Percentiles rank a stretch among this genome's conserved stretches.
These are phyloP conservation scores for Diplazon laetatorius DNA, from an alignment of 2,888 invertebrate species.

Conservation along the genomic window DNA sequence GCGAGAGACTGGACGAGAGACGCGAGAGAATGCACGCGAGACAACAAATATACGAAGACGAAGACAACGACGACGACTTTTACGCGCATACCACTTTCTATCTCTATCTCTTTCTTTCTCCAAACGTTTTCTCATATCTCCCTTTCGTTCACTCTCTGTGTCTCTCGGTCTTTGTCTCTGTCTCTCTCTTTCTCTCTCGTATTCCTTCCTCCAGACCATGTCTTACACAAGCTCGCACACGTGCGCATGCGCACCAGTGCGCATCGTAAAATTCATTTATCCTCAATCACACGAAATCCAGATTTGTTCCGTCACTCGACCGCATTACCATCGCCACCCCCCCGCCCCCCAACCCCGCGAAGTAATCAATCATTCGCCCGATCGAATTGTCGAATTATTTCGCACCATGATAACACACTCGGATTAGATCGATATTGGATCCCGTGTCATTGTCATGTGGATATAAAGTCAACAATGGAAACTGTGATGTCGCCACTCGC, in stretches of 20 bases:
- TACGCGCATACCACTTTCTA: slow-evolving; percentile 71
- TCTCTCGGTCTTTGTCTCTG: too few relatives aligned
- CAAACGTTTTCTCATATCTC: slow-evolving; percentile 26
- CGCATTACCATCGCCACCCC: too few relatives aligned
- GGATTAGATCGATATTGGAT: too few relatives aligned
- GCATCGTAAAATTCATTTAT: slow-evolving; percentile 20
- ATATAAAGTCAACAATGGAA: too few relatives aligned
- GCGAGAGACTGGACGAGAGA: slow-evolving; percentile 68
- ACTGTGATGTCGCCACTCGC: too few relatives aligned
- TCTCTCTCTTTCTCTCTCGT: too few relatives aligned
- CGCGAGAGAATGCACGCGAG: slow-evolving; percentile 19
- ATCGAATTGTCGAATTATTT: too few relatives aligned
- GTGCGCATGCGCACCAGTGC: background rate
- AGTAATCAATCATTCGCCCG: slow-evolving; percentile 17
- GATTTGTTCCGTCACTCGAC: slow-evolving; percentile 22
- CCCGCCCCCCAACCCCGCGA: too few relatives aligned
- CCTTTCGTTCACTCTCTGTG: slow-evolving; percentile 12
- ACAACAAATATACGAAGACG: slow-evolving; percentile 60
- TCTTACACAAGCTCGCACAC: background rate
- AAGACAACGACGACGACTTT: slow-evolving; percentile 44
- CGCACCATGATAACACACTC: too few relatives aligned
- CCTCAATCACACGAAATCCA: background rate
- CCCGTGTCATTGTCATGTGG: too few relatives aligned
- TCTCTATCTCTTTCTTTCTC: too few relatives aligned
- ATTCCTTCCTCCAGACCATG: background rate